Evolutionary conservation across 2,888 invertebrate species (phyloP), one percentile per base, ranked within the genome.

Genomic region (Leucozona laternaria): DNA sequence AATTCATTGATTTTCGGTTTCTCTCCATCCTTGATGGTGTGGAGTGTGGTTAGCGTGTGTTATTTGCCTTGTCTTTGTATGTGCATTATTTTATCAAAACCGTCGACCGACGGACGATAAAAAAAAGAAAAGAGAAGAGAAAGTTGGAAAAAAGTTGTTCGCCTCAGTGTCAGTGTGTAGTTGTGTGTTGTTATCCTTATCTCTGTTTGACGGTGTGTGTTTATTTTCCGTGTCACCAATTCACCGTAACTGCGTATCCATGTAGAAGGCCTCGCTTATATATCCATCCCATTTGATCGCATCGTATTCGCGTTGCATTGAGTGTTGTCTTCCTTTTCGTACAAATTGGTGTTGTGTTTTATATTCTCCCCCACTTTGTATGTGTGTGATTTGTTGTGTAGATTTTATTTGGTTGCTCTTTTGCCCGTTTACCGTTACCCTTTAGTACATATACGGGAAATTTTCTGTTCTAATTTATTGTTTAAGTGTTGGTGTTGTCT

Each of bases 1-100:
- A 79, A 79, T 71, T 86, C 82, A 86, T 86, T 86, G 86, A 86
- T 86, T 86, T 86, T 86, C 78, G 86, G 81, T 75, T 82, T 75
- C 71, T 84, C 79, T 81, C 31, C 72, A 68, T 72, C 58, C 48
- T 80, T 57, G 76, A 72, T 66, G 64, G 43, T 64, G 77, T 71
- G 64, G 64, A 70, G 70, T 75, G 70, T 79, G 71, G 60, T 66
- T 66, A 28, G 66, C 48, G 66, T 66, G 48, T 80, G 77, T 79
- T 72, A 57, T 57, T 25, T 72, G 57, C 71, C 40, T 58, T 57
- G 43, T 53, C 53, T 66, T 45, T 76, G 80, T 77, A 66, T 84
- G 64, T 79, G 79, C 48, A 66, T 70, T 79, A 53, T 79, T 76
- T 68, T 68, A 60, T 66, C 40, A 68, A 79, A 75, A 50, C 17